These are phyloP conservation scores for Bucco capensis DNA, from an alignment of 2,113 vertebrate genomes.

Conservation along the genomic window DNA sequence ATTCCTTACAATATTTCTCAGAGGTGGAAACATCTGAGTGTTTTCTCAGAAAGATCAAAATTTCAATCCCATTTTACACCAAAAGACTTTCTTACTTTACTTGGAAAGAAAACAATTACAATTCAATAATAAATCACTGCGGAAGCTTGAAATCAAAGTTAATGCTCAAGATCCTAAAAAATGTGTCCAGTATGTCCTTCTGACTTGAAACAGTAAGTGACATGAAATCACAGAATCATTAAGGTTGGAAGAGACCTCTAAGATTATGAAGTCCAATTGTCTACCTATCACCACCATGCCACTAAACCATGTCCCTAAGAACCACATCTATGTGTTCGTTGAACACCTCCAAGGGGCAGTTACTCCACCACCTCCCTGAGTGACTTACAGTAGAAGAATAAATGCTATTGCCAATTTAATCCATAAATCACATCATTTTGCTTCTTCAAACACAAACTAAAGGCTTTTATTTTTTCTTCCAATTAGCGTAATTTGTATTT, in stretches of 20 bases:
- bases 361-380: too few relatives aligned
- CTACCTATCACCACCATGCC: too few relatives aligned
- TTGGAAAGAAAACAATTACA: neutral
- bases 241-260: too few relatives aligned
- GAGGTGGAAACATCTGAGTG: rapidly evolving
- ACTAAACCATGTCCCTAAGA: too few relatives aligned
- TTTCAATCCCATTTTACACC: neutral
- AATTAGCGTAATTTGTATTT: neutral
- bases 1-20: neutral
- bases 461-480: neutral
- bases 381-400: neutral
- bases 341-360: too few relatives aligned
- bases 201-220: too few relatives aligned
- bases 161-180: neutral
- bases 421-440: neutral
- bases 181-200: too few relatives aligned
- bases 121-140: neutral
- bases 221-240: too few relatives aligned
- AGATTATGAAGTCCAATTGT: too few relatives aligned
- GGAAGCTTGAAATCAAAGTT: neutral
- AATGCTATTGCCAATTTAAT: neutral
- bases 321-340: too few relatives aligned
- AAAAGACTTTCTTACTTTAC: neutral
- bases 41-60: neutral
- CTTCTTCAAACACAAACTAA: neutral